Evolutionary conservation across 2,113 vertebrate genomes (phyloP), one percentile per base, ranked within the genome.

Genomic region (Balaenoptera acutorostrata): DNA sequence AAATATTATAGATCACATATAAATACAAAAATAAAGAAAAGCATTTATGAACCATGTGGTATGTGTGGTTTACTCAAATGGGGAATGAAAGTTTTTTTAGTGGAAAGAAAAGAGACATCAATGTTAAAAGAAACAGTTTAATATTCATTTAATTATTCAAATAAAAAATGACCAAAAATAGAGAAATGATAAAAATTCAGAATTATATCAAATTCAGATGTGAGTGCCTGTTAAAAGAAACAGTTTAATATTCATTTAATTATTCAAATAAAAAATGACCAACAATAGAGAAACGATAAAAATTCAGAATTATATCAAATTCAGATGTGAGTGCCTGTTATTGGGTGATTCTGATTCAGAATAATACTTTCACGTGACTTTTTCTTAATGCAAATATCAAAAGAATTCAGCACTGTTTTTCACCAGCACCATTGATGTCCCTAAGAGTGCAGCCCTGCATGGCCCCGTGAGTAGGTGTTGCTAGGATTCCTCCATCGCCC

Each of bases 231-330:
- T 63, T 20, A 71, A 96, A 93, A 31, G 25, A 86, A 90, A n/a
- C 4, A 72, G 44, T 61, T 97, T 86, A 94, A 59, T 84, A 44
- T 83, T 52, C 18, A 55, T 39, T 88, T 33, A 86, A 78, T 39
- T 89, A 92, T 88, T 87, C 31, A 97, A 91, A 81, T 90, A 33
- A 93, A 88, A 81, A 85, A 57, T 81, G 46, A 66, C 44, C 68
- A 95, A 64, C 36, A 93, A 55, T 9, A 80, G 1, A 52, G 36
- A 91, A 44, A 66, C 12, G 44, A 84, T 71, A 74, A 93, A 77
- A 95, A 44, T 27, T 83, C n/a, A 89, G 36, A 94, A 63, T 84
- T 75, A 64, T 31, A 88, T 69, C 33, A 77, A 57, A 66, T 75
- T 49, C 74, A 55, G 36, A 46, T 8, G 59, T 69, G 15, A 95